Base-by-base conservation (phyloP, 2,888 invertebrate species). In the Acleris literana region DNA sequence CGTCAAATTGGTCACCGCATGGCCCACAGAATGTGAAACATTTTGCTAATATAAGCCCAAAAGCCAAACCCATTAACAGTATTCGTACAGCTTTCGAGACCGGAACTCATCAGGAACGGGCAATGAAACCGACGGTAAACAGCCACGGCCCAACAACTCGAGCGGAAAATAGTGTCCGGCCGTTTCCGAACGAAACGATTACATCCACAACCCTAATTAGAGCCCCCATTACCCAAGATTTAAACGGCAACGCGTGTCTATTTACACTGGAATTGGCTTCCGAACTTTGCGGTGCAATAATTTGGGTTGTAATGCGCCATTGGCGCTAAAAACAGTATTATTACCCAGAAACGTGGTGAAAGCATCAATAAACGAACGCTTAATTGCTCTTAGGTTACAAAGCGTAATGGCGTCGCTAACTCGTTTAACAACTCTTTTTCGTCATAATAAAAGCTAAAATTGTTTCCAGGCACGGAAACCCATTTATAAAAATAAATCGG, bases 101-200 rank as follows among this genome's bases (percentile, higher is more conserved):
- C 64, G 39, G 59, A 61, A 44, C 56, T 29, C 29, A 61, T 65
- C 60, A 55, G 52, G 25, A 51, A 22, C 56, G 61, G 56, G 39
- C 39, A 58, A 63, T 67, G 58, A 54, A 63, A 67, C 58, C 67
- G 54, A 58, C 17, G 25, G 20, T 58, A 67, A 67, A 58, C 58
- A 63, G 53, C 58, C 58, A 29, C 59, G 55, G 16, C 62, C 62
- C 39, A 17, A 51, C 61, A 62, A 58, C 29, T 54, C 67, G 58
- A 49, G 49, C 67, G 67, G 63, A 67, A 67, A 63, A 63, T 67
- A 67, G 62, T 62, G 62, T 58, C 66, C 62, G 53, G 22, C 51
- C 53, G 48, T 62, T 67, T 62, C 62, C 62, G 46, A 62, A 53
- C 46, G 44, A 39, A 54, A 46, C 52, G 33, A 53, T 54, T 29